Conservation (phyloP, 1,140 invertebrate genomes). For the Drosophila pandora region DNA sequence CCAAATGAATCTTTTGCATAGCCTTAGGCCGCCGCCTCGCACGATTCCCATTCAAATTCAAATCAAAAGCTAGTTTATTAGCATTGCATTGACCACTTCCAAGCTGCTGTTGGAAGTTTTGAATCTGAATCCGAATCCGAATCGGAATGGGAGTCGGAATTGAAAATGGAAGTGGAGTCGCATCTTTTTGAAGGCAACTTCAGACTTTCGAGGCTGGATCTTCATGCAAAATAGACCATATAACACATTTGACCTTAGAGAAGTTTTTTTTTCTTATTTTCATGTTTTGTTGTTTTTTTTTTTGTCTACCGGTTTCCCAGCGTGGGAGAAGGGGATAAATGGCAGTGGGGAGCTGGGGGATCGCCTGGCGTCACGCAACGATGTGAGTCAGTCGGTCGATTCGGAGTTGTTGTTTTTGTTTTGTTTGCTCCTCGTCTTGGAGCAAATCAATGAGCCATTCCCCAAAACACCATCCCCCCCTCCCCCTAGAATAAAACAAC, state of each 20-base stretch:
- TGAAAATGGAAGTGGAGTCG: slow-evolving; percentile 28
- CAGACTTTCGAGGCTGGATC: slow-evolving; percentile 40
- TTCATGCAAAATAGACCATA: slow-evolving; percentile 56
- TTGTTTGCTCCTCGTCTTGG: slow-evolving; percentile 15
- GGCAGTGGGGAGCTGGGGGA: slow-evolving; percentile 18
- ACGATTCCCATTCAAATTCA: slow-evolving; percentile 60
- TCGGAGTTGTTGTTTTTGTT: slow-evolving; percentile 28
- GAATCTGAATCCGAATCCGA: slow-evolving; percentile 21
- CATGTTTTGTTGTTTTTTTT: background rate
- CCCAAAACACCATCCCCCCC: slow-evolving; percentile 25
- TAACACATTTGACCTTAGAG: slow-evolving; percentile 77
- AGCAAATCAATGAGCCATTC: slow-evolving; percentile 69
- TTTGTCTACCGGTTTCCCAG: slow-evolving; percentile 69
- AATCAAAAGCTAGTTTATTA: slow-evolving; percentile 57
- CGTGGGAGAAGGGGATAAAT: slow-evolving; percentile 19
- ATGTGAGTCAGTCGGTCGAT: slow-evolving; percentile 77
- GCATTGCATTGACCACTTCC: slow-evolving; percentile 60
- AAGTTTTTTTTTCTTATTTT: slow-evolving; percentile 1
- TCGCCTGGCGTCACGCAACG: slow-evolving; percentile 47
- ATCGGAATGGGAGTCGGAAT: slow-evolving; percentile 30
- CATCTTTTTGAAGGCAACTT: slow-evolving; percentile 43
- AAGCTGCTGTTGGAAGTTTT: slow-evolving; percentile 24
- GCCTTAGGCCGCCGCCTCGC: slow-evolving; percentile 40
- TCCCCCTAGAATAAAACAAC: slow-evolving; percentile 24
- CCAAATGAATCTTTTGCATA: slow-evolving; percentile 66